Percentiles rank a stretch among this genome's conserved stretches.
phyloP scores from a whole-genome alignment of 2,888 invertebrate genomes.

The Copidosoma aretas region DNA sequence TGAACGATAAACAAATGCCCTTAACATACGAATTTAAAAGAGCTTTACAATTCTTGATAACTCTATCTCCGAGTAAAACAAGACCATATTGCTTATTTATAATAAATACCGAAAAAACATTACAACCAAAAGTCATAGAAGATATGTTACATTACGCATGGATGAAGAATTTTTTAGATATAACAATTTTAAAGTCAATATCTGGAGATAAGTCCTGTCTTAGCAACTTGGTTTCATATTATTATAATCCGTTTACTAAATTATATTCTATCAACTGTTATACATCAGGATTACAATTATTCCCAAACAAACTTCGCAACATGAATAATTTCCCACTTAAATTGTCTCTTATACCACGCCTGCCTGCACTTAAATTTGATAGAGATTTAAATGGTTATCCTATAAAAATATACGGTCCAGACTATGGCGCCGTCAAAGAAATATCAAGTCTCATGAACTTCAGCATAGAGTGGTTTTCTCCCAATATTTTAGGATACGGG shows the following conservation, averaged over 20 bases:
- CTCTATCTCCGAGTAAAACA: conserved; percentile 10
- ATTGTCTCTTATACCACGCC: conserved; percentile 12
- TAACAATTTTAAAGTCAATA: conserved; percentile 9
- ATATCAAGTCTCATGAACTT: conserved; percentile 18
- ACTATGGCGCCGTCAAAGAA: neutral
- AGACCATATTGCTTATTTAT: conserved; percentile 14
- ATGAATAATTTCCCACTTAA: conserved; percentile 12
- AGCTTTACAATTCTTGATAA: conserved; percentile 7
- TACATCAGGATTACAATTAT: neutral
- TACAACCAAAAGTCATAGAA: neutral
- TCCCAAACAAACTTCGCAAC: conserved; percentile 27
- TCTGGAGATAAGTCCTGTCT: neutral
- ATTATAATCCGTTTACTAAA: conserved; percentile 28
- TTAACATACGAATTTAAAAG: neutral
- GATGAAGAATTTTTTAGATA: conserved; percentile 26
- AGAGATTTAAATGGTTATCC: conserved; percentile 5
- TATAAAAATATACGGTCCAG: conserved; percentile 18
- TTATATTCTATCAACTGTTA: neutral
- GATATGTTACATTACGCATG: conserved; percentile 14
- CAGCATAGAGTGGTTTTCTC: neutral
- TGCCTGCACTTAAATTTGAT: conserved; percentile 7
- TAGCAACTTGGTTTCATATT: neutral
- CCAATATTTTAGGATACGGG: neutral
- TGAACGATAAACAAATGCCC: neutral
- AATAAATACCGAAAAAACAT: neutral